Conservation (phyloP, 2,888 invertebrate species). For the Agrochola lychnidis region DNA sequence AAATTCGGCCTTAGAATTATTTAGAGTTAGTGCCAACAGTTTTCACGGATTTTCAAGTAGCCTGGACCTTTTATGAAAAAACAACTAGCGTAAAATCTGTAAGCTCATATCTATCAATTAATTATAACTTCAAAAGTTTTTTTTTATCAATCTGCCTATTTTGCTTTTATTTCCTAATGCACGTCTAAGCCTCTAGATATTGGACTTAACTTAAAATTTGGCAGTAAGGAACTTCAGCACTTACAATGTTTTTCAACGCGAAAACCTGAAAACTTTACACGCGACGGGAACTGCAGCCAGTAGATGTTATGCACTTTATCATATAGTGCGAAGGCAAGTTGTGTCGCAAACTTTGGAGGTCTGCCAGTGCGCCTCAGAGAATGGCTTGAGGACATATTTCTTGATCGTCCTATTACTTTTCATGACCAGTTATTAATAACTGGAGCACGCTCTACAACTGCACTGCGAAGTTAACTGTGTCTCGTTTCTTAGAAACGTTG, state of each 20-base stretch:
- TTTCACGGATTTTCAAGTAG: background rate
- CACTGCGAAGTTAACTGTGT: conserved; percentile 32
- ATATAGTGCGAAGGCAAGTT: conserved; percentile 51
- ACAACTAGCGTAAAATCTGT: background rate
- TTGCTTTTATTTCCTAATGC: too few species aligned
- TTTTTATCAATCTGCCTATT: background rate
- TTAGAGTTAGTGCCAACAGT: background rate
- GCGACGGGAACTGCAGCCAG: conserved; percentile 16
- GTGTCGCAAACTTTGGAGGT: conserved; percentile 59
- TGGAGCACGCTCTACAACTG: conserved; percentile 32
- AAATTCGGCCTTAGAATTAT: too few species aligned
- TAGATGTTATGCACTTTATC: conserved; percentile 43
- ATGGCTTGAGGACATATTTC: conserved; percentile 57
- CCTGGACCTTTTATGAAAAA: background rate
- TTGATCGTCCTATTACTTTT: conserved; percentile 64
- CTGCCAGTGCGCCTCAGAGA: conserved; percentile 59
- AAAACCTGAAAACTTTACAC: conserved; percentile 35
- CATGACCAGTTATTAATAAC: conserved; percentile 60
- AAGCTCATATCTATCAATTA: too few species aligned
- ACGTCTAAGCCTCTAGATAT: too few species aligned
- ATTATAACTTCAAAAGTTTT: background rate
- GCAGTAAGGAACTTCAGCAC: background rate
- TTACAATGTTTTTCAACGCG: conserved; percentile 2
- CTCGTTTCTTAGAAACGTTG: conserved; percentile 14
- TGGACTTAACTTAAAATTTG: background rate